phyloP scores from a whole-genome alignment of 2,888 invertebrate genomes.

The Campopleginae sp. region DNA sequence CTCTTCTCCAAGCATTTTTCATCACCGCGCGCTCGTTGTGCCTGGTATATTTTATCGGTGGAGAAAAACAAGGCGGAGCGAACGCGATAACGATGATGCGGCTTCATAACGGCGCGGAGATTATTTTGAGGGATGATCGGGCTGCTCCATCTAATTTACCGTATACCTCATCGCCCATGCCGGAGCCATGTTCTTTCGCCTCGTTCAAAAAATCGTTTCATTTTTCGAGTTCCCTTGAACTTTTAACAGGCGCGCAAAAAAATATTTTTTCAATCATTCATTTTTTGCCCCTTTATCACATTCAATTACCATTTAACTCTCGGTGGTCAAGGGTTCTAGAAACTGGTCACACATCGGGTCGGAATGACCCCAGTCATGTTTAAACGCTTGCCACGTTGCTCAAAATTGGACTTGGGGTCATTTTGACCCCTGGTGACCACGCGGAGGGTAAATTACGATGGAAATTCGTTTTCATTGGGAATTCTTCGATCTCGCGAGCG shows the following conservation, averaged over 20 bases:
- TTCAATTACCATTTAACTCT: too few relatives aligned
- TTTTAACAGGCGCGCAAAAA: neutral
- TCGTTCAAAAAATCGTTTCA: neutral
- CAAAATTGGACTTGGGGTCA: too few relatives aligned
- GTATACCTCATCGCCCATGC: neutral
- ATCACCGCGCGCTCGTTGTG: conserved; percentile 12
- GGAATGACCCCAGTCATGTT: too few relatives aligned
- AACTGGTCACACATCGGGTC: too few relatives aligned
- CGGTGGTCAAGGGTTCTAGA: too few relatives aligned
- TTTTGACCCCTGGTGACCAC: too few relatives aligned
- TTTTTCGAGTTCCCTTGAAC: neutral
- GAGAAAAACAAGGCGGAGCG: conserved; percentile 3
- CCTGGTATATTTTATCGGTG: neutral
- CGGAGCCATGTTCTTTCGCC: neutral
- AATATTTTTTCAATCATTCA: neutral
- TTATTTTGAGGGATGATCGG: conserved; percentile 30
- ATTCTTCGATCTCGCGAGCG: neutral
- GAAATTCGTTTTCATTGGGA: neutral
- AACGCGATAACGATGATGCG: conserved; percentile 7
- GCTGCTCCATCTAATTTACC: conserved; percentile 8
- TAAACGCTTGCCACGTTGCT: too few relatives aligned
- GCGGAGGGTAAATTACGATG: too few relatives aligned
- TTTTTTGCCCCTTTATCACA: neutral
- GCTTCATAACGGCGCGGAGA: neutral
- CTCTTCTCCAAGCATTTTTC: conserved; percentile 40